Conservation (phyloP, 1,140 invertebrate species). For the Pachypsylla venusta region DNA sequence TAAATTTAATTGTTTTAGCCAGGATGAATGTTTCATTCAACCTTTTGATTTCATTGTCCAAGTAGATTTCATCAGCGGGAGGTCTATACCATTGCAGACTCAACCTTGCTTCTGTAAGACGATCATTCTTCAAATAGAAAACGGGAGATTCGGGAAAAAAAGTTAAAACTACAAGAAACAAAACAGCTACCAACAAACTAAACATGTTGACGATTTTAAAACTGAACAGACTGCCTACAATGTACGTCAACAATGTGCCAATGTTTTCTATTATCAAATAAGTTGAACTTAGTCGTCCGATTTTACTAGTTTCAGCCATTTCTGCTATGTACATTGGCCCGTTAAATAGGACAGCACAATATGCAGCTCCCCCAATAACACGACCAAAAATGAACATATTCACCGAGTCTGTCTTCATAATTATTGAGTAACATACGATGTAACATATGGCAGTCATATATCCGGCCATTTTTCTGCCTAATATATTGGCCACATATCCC, state of each 20-base stretch:
- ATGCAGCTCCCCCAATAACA: neutral
- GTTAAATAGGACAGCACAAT: neutral
- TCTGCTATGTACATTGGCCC: neutral
- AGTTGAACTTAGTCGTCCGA: neutral
- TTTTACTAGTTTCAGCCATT: neutral
- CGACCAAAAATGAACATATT: neutral
- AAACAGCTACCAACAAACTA: neutral
- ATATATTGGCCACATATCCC: neutral
- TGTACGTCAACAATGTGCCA: neutral
- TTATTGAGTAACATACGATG: neutral
- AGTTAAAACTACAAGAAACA: neutral
- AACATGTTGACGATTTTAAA: neutral
- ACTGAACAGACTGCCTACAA: neutral
- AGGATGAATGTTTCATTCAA: neutral
- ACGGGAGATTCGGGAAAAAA: neutral
- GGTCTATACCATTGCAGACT: neutral
- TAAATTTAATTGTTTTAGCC: neutral
- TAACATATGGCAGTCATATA: neutral
- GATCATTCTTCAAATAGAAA: neutral
- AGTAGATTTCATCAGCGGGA: neutral
- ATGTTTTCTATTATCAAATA: neutral
- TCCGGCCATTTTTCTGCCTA: neutral
- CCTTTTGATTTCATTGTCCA: slow-evolving; percentile 3
- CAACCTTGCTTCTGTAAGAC: neutral
- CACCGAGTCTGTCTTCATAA: neutral